These are phyloP conservation scores for Rhabdornis inornatus DNA, from an alignment of 2,113 vertebrate species.

Conservation along the genomic window DNA sequence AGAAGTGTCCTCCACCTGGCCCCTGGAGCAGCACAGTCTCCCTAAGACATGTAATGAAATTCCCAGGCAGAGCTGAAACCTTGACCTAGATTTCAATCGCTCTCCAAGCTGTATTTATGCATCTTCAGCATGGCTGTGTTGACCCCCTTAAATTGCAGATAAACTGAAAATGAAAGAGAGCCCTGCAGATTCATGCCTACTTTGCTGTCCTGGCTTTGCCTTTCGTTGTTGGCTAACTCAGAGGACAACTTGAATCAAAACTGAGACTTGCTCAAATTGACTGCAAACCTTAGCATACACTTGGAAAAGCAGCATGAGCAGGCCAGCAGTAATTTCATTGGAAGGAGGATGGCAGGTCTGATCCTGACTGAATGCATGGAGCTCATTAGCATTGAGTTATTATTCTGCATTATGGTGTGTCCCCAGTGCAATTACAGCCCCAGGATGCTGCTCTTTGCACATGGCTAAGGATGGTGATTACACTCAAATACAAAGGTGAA, in stretches of 20 bases:
- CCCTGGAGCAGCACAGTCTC: background rate
- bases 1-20: background rate
- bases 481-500: background rate
- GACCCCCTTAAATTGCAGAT: constrained; percentile 2
- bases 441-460: background rate
- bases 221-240: background rate
- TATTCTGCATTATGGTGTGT: background rate
- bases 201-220: background rate
- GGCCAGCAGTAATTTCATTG: background rate
- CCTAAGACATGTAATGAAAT: background rate
- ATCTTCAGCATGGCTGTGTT: background rate
- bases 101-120: background rate
- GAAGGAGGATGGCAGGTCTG: background rate
- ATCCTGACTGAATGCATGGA: background rate
- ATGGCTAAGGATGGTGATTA: background rate
- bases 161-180: constrained; percentile 7
- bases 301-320: background rate
- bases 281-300: background rate
- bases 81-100: constrained; percentile 6
- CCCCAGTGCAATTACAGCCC: background rate
- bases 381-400: background rate
- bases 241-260: background rate
- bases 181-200: background rate
- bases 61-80: constrained; percentile 1
- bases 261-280: background rate